Evolutionary conservation across 2,113 vertebrate species (phyloP).

Genomic region (Gnathonemus longibarbis): DNA sequence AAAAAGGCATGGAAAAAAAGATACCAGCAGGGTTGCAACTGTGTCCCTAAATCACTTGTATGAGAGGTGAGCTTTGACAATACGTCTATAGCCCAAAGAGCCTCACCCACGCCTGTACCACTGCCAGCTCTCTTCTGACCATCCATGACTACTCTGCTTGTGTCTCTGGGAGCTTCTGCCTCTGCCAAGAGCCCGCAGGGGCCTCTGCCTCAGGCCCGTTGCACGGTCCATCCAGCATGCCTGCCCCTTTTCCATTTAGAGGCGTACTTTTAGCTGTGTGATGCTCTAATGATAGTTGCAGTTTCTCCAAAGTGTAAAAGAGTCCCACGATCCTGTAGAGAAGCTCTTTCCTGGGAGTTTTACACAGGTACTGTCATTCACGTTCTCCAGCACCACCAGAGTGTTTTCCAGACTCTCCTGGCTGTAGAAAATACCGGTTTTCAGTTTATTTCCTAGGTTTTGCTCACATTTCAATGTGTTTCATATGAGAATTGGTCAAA

Average conservation of each 20-base stretch:
- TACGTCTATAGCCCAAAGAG: background rate
- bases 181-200: background rate
- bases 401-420: background rate
- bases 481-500: background rate
- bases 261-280: slow-evolving; percentile 33
- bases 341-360: slow-evolving; percentile 67
- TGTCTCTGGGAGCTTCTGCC: background rate
- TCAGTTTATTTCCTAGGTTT: background rate
- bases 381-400: slow-evolving; percentile 28
- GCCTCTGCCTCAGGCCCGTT: background rate
- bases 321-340: slow-evolving; percentile 59
- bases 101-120: too few species aligned
- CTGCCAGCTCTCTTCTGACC: slow-evolving; percentile 8
- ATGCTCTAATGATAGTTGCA: slow-evolving; percentile 62
- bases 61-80: background rate
- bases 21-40: background rate
- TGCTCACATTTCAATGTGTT: background rate
- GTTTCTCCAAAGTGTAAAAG: slow-evolving; percentile 64
- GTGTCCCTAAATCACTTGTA: background rate
- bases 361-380: slow-evolving; percentile 59
- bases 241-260: background rate
- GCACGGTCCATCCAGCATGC: background rate
- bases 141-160: background rate
- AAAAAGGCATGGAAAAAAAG: background rate
- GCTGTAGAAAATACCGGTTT: background rate